Conservation (phyloP, 2,888 invertebrate species). For the Erebia epiphron region DNA sequence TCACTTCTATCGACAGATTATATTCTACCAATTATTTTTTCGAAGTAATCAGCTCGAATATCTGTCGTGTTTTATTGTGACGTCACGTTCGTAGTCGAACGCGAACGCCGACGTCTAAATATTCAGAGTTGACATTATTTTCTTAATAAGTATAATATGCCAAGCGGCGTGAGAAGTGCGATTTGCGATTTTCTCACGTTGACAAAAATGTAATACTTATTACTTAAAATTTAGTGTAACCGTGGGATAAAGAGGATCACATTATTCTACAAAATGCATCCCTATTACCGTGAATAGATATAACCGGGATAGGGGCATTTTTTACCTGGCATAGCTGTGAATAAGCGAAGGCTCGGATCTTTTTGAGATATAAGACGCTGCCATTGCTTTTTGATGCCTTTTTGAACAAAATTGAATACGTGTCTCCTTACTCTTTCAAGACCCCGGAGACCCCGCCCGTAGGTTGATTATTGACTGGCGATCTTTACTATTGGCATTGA, state of each 20-base stretch:
- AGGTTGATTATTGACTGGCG: too few species aligned
- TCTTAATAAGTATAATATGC: neutral
- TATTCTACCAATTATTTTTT: neutral
- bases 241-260: neutral
- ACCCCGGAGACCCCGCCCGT: too few species aligned
- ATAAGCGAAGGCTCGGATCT: too few species aligned
- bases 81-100: neutral
- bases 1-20: too few species aligned
- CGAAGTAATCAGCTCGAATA: neutral
- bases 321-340: too few species aligned
- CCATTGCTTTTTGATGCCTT: too few species aligned
- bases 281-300: neutral
- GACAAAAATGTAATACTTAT: constrained; percentile 15
- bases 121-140: neutral
- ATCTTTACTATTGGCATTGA: too few species aligned
- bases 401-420: too few species aligned
- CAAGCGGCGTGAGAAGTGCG: constrained; percentile 43
- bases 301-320: too few species aligned
- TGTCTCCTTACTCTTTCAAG: too few species aligned
- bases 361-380: too few species aligned
- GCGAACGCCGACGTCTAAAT: neutral
- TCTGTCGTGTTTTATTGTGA: neutral
- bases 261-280: neutral
- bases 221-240: neutral
- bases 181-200: constrained; percentile 44